A percentile compares a stretch with the other conserved stretches of the same genome.
Evolutionary conservation across 2,113 vertebrate genomes (phyloP).

Genomic region (Pogonocichla stellata): DNA sequence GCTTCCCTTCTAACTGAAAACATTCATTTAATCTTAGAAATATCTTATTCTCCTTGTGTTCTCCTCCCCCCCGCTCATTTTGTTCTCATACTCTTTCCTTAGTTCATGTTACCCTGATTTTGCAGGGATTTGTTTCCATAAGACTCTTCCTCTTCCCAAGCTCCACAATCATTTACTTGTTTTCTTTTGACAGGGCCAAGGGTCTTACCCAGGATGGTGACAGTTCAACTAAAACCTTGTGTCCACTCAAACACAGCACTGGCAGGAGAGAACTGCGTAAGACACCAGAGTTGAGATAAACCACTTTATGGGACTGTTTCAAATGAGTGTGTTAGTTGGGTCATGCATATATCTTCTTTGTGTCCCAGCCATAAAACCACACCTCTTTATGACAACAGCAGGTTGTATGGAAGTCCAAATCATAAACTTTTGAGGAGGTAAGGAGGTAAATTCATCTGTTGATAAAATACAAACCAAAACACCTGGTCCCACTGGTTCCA

Average conservation of each 20-base stretch:
- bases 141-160: neutral
- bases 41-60: neutral
- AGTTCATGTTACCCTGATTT: neutral
- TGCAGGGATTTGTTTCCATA: neutral
- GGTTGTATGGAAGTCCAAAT: neutral
- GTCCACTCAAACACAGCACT: neutral
- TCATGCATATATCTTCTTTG: fast-evolving
- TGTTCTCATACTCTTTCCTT: neutral
- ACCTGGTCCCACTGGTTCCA: neutral
- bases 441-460: neutral
- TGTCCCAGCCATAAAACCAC: neutral
- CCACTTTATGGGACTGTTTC: neutral
- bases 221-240: fast-evolving
- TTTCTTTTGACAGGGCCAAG: neutral
- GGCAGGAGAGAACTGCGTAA: neutral
- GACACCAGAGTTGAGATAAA: neutral
- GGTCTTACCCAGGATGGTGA: neutral
- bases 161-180: neutral
- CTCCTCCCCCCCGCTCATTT: neutral
- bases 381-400: neutral
- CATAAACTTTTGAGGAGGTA: neutral
- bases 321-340: neutral
- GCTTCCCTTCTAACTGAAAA: neutral
- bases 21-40: neutral
- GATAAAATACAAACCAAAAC: neutral